Evolutionary conservation across 2,888 invertebrate species (phyloP), one percentile per base, ranked within the genome.

Genomic region (Drosophila lacicola): DNA sequence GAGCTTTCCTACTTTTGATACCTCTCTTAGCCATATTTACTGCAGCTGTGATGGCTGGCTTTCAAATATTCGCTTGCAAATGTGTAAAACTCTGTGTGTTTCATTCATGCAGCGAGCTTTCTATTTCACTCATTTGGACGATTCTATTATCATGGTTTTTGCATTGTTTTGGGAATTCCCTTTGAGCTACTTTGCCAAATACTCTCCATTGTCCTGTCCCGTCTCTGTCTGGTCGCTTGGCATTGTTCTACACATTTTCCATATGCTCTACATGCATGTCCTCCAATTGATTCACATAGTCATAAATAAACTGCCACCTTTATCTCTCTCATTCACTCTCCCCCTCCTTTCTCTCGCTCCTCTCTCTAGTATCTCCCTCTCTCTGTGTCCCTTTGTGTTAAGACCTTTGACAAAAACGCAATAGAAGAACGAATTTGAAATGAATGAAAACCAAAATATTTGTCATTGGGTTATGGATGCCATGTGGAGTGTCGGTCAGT

Each of bases 211-310:
- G 51, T 39, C 11, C 29, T 25, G 10, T 21, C 13, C 29, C 34
- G 50, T 9, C 19, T 8, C 53, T n/a, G 4, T 14, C 11, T 25
- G 37, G 10, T 25, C 17, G 17, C 9, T 33, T 14, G 37, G 14
- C 29, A 58, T 74, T 53, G 49, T 51, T 56, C 41, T 34, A 3
- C 11, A 47, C 53, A 56, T 57, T 41, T 37, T 41, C 2, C 21
- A 69, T 69, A 34, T 41, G 44, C 33, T 69, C 34, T 21, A n/a
- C 36, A 51, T 57, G 17, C 55, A 54, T 55, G 44, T 63, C 9
- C 29, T 46, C 25, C 47, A 54, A 67, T 78, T 63, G 74, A 49
- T 67, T 37, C 58, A 56, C 58, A 63, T 63, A 47, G 29, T 42
- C 37, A 55, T 74, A 65, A 65, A 70, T 61, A 61, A 29, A 25